phyloP scores from a whole-genome alignment of 2,113 vertebrate genomes.

The Alligator sinensis region DNA sequence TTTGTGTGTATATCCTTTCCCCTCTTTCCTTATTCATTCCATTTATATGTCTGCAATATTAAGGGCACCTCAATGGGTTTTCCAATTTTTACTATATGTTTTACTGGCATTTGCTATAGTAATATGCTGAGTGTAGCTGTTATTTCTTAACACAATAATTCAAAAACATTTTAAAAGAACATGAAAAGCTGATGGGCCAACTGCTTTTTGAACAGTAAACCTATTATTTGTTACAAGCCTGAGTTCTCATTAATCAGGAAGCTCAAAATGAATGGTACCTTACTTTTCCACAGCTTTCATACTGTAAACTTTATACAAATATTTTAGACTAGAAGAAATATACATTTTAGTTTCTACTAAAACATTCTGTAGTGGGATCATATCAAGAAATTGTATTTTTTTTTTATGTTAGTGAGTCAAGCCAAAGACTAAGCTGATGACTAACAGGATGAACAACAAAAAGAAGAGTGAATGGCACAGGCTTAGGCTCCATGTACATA shows the following conservation, averaged over 20 bases:
- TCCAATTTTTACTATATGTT: background rate
- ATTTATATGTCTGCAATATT: background rate
- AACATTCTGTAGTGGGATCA: background rate
- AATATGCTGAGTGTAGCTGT: rapidly evolving
- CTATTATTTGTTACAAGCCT: background rate
- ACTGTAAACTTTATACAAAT: background rate
- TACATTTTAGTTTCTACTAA: background rate
- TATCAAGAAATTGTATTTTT: background rate
- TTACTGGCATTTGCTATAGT: background rate
- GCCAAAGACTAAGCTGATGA: background rate
- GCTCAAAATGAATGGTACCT: background rate
- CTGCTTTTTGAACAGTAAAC: background rate
- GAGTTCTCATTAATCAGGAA: background rate
- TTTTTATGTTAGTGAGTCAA: background rate
- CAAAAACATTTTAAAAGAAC: background rate
- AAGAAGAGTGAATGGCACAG: background rate
- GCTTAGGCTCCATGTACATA: background rate
- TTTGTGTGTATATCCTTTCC: background rate
- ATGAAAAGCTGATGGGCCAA: background rate
- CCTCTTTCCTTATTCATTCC: background rate
- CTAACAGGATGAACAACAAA: background rate
- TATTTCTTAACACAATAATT: background rate
- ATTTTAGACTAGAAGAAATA: background rate
- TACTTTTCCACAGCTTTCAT: background rate
- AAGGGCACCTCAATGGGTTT: background rate